Evolutionary conservation across 2,888 invertebrate genomes (phyloP), one percentile per base, ranked within the genome.

Genomic region (Brassicogethes aeneus): DNA sequence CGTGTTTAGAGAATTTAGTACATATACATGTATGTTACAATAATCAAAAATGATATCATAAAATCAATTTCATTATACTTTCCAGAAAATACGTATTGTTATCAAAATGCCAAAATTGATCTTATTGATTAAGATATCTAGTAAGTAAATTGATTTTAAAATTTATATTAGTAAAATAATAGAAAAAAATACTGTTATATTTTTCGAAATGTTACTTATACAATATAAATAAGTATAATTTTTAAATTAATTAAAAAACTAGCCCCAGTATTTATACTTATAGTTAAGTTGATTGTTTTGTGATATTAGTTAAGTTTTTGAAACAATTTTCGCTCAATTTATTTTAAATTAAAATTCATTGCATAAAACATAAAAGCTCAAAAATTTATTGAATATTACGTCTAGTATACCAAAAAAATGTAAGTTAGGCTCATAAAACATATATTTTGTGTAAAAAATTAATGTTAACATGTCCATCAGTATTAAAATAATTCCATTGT

Each of bases 61-160:
- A 23, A 23, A n/a, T n/a, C 23, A 23, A 10, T 7, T 23, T 7
- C 5, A 23, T 23, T 23, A 7, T 23, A 10, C 23, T 23, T 23
- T n/a, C n/a, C n/a, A n/a, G n/a, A n/a, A n/a, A n/a, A 23, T 23
- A 23, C 23, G 23, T 23, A 23, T 23, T 23, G 23, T 23, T 23
- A 23, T 23, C n/a, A 23, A 23, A 5, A 23, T 23, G 23, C 23
- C 23, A 23, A 23, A 23, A 10, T 23, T 23, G 23, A 23, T 23
- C 23, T 23, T 10, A 23, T n/a, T n/a, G n/a, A n/a, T n/a, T n/a
- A n/a, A 23, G 5, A 7, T 23, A 23, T 23, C 10, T 23, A 23
- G 23, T 23, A 7, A 10, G 10, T 7, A 10, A 10, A 23, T 23
- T 23, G 23, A n/a, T 23, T 7, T 5, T 23, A 23, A 23, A 23